Evolutionary conservation across 2,797 vertebrate genomes (phyloP).

Genomic region (Caiman crocodilus): DNA sequence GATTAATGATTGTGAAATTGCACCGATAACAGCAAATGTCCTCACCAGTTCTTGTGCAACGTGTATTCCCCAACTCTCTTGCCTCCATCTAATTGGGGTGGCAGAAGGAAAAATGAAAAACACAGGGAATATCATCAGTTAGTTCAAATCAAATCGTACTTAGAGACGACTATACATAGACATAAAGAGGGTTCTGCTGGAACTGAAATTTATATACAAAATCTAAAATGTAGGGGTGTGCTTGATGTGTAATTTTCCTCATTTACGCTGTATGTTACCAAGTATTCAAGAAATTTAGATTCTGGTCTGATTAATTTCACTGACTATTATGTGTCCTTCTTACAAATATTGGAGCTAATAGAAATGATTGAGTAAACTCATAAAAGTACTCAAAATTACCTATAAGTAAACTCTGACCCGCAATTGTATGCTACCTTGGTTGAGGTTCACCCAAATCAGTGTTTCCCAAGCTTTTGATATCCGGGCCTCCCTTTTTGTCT

Average conservation of each 20-base stretch:
- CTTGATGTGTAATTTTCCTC: neutral
- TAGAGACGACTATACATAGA: no score
- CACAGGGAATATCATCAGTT: constrained; percentile 27
- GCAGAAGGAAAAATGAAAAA: neutral
- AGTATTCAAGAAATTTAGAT: neutral
- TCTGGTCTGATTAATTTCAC: neutral
- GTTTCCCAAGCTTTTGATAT: neutral
- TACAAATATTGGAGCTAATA: neutral
- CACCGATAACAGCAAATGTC: constrained; percentile 26
- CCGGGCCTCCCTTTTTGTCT: no score
- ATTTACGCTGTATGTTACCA: no score
- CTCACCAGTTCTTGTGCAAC: constrained; percentile 60
- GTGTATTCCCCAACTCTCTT: constrained; percentile 16
- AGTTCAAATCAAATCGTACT: constrained; percentile 2
- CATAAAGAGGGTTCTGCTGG: neutral
- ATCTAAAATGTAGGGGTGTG: neutral
- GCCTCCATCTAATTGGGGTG: constrained; percentile 31
- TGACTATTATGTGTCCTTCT: neutral
- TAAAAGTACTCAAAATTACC: neutral
- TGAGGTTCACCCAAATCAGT: neutral
- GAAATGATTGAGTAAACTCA: neutral
- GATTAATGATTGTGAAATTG: constrained; percentile 31
- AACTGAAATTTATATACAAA: neutral
- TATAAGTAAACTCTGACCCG: neutral
- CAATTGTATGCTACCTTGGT: neutral